Evolutionary conservation across 2,888 invertebrate species (phyloP).

Genomic region (Orthonevra nobilis): DNA sequence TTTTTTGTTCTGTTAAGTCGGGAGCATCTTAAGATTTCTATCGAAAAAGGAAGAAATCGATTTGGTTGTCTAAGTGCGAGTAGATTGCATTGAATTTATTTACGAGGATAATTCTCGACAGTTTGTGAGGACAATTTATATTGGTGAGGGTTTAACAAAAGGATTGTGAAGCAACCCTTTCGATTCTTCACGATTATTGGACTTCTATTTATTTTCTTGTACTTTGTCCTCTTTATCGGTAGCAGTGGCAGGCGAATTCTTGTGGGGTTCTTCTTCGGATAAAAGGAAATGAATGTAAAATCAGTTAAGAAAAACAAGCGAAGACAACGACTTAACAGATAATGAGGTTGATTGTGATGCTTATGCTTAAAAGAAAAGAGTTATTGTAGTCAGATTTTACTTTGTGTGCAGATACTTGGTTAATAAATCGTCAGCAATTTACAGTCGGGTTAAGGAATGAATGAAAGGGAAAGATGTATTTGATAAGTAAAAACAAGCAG

Average conservation of each 20-base stretch:
- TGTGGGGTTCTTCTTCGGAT: conserved; percentile 32
- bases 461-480: too few relatives aligned
- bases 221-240: conserved; percentile 62
- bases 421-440: conserved; percentile 43
- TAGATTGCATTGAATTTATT: conserved; percentile 38
- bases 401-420: neutral
- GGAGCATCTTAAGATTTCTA: conserved; percentile 31
- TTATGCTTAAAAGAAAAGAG: conserved; percentile 27
- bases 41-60: conserved; percentile 38
- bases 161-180: conserved; percentile 36
- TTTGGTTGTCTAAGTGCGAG: conserved; percentile 36
- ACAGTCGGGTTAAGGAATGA: too few relatives aligned
- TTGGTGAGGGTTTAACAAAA: conserved; percentile 28
- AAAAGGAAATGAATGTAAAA: conserved; percentile 68
- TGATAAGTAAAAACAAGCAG: too few relatives aligned
- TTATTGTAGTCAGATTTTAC: conserved; percentile 35
- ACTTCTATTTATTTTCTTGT: conserved; percentile 56
- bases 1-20: conserved; percentile 6
- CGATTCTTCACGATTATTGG: conserved; percentile 12
- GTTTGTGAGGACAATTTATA: conserved; percentile 45
- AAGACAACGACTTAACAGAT: conserved; percentile 38
- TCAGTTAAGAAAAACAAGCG: conserved; percentile 66
- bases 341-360: conserved; percentile 65
- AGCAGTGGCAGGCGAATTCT: conserved; percentile 17
- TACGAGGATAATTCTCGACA: conserved; percentile 56